Percentiles rank a stretch among this genome's conserved stretches.
Conservation (phyloP, 1,140 invertebrate genomes). For the Akabosia matsudoensis region DNA sequence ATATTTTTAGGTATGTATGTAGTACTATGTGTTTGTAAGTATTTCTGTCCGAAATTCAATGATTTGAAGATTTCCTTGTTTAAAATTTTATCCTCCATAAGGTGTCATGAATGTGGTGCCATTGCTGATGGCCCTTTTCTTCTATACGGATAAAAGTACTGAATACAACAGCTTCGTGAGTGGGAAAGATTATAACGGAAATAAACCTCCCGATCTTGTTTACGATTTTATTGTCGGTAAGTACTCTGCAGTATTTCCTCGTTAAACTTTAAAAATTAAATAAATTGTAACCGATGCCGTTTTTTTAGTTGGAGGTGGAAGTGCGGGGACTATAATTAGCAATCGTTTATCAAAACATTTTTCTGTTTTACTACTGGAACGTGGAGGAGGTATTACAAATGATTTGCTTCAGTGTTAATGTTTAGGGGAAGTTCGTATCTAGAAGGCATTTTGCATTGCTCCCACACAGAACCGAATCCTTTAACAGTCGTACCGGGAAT, state of each 20-base stretch:
- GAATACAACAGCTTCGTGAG: background rate
- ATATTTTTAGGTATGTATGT: conserved; percentile 18
- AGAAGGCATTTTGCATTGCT: too few species aligned
- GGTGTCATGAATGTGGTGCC: conserved; percentile 8
- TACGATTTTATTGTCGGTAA: conserved; percentile 25
- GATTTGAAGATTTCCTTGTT: too few species aligned
- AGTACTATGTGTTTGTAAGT: too few species aligned
- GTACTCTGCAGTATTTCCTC: too few species aligned
- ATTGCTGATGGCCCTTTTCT: background rate
- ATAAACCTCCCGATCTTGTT: background rate
- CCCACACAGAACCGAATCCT: conserved; percentile 7
- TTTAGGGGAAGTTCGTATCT: too few species aligned
- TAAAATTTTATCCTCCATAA: too few species aligned
- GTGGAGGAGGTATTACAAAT: too few species aligned
- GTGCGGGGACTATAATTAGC: background rate
- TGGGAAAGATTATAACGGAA: background rate
- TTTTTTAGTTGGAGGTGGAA: background rate
- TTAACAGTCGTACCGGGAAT: background rate
- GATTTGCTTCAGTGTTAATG: too few species aligned
- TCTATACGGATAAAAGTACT: conserved; percentile 30
- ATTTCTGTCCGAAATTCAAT: too few species aligned
- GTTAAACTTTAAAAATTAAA: too few species aligned
- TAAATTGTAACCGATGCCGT: too few species aligned
- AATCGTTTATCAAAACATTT: background rate
- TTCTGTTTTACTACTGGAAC: background rate